Conservation (phyloP, 2,888 invertebrate genomes). For the Liopterus haemorrhoidalis region DNA sequence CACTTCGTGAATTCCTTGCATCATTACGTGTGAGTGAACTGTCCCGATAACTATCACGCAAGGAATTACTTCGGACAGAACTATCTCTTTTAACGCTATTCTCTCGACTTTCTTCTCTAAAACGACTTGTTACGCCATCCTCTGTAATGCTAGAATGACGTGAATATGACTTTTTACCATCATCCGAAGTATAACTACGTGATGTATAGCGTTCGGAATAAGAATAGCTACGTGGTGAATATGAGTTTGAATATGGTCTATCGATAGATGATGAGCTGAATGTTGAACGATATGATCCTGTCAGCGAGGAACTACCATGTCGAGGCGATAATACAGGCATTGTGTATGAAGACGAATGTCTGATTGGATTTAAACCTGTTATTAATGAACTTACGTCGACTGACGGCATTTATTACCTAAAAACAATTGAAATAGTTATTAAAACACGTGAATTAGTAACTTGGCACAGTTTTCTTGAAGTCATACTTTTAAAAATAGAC, state of each 20-base stretch:
- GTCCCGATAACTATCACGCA: conserved; percentile 42
- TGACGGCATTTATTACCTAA: conserved; percentile 18
- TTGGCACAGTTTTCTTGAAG: conserved; percentile 4
- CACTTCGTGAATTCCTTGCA: neutral
- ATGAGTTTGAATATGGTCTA: conserved; percentile 50
- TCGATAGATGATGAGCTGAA: conserved; percentile 50
- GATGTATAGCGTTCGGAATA: conserved; percentile 53
- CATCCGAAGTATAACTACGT: conserved; percentile 51
- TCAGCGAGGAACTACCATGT: conserved; percentile 46
- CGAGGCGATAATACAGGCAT: conserved; percentile 59
- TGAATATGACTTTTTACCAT: conserved; percentile 49
- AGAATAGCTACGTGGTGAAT: conserved; percentile 42
- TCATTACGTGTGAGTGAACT: conserved; percentile 42
- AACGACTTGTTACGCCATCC: conserved; percentile 45
- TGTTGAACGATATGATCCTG: conserved; percentile 48
- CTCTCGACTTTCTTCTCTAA: conserved; percentile 45
- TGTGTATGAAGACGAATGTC: conserved; percentile 31
- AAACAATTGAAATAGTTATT: too few species aligned
- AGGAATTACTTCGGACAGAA: conserved; percentile 39
- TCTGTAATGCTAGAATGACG: conserved; percentile 45
- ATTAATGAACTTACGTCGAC: conserved; percentile 14
- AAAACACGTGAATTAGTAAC: neutral
- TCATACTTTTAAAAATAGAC: conserved; percentile 13
- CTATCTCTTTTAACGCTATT: conserved; percentile 39
- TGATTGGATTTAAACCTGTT: conserved; percentile 7